These are phyloP conservation scores for Drosophila lutescens DNA, from an alignment of 2,888 invertebrate species.

Conservation along the genomic window DNA sequence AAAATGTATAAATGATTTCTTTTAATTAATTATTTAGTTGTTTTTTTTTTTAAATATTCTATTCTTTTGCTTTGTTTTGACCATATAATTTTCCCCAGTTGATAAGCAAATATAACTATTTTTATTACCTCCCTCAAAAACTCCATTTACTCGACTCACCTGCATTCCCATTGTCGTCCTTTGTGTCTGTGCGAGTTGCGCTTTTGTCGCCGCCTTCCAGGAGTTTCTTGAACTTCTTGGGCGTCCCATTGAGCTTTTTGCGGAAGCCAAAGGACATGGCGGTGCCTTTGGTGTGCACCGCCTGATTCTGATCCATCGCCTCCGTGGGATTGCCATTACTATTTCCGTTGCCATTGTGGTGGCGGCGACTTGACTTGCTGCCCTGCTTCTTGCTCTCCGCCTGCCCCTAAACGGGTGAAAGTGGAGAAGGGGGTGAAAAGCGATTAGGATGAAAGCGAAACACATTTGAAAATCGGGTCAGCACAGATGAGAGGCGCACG, in stretches of 20 bases:
- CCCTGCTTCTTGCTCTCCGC: constrained; percentile 84
- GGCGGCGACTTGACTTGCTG: constrained; percentile 54
- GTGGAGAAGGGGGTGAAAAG: constrained; percentile 15
- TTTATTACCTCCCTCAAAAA: not conserved
- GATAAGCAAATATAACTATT: not conserved
- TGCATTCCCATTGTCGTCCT: constrained; percentile 84
- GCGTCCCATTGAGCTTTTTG: constrained; percentile 87
- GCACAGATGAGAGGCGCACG: constrained; percentile 50
- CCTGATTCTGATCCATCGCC: constrained; percentile 47
- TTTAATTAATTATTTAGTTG: no score
- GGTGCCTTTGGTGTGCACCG: constrained; percentile 86
- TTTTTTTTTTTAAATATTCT: no score
- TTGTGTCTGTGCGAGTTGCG: constrained; percentile 55
- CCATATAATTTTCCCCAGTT: not conserved
- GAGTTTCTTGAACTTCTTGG: constrained; percentile 82
- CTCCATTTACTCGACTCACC: constrained; percentile 65
- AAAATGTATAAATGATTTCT: no score
- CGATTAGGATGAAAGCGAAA: constrained; percentile 48
- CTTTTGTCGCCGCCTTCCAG: constrained; percentile 62
- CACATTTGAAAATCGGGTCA: constrained; percentile 55
- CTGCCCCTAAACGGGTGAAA: constrained; percentile 81
- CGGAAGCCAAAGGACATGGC: constrained; percentile 94
- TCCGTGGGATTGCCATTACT: constrained; percentile 49
- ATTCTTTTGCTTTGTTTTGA: not conserved
- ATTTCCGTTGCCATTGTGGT: constrained; percentile 49